These are phyloP conservation scores for Oscheius sp. DNA, from an alignment of 2,888 invertebrate genomes.

Conservation along the genomic window DNA sequence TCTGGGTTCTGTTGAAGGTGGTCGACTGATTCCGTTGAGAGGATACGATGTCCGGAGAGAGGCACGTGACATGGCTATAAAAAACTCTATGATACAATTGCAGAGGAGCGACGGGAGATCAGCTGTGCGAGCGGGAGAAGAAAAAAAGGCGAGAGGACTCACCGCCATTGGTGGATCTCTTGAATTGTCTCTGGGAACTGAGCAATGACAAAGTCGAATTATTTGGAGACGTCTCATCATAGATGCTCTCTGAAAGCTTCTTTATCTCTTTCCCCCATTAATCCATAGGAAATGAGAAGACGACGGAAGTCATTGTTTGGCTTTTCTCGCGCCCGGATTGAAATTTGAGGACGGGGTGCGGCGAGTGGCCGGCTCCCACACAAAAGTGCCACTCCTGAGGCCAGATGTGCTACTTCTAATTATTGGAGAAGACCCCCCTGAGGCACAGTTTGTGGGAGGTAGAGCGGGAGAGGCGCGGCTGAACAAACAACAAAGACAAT, in stretches of 20 bases:
- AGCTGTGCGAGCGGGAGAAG: conserved; percentile 15
- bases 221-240: conserved; percentile 33
- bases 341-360: conserved; percentile 22
- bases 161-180: conserved; percentile 23
- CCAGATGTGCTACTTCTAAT: conserved; percentile 5
- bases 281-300: conserved; percentile 16
- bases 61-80: conserved; percentile 22
- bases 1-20: conserved; percentile 32
- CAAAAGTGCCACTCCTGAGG: conserved; percentile 28
- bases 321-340: conserved; percentile 27
- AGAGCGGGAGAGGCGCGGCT: conserved; percentile 16
- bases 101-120: not conserved
- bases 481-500: conserved; percentile 34
- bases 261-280: not conserved
- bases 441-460: not conserved
- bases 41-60: conserved; percentile 37
- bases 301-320: conserved; percentile 8
- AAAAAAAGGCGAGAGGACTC: conserved; percentile 9
- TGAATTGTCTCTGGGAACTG: conserved; percentile 25
- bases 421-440: conserved; percentile 9
- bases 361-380: conserved; percentile 27
- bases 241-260: conserved; percentile 29
- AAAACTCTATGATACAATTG: not conserved
- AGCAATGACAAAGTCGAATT: conserved; percentile 37
- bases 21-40: conserved; percentile 37